phyloP scores from a whole-genome alignment of 2,113 vertebrate genomes.

The Lophochroa leadbeateri region DNA sequence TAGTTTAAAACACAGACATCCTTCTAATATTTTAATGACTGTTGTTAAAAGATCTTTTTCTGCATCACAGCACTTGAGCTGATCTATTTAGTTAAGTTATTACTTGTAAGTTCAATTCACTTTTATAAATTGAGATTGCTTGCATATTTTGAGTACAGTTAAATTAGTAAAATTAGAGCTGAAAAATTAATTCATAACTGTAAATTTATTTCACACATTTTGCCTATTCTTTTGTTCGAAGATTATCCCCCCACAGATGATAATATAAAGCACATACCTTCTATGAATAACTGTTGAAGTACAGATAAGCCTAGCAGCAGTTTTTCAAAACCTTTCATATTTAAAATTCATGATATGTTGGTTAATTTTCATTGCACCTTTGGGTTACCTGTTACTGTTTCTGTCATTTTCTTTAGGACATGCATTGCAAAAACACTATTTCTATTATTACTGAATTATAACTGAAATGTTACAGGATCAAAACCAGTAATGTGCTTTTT shows the following conservation, averaged over 20 bases:
- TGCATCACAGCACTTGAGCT: neutral
- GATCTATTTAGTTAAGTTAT: constrained; percentile 29
- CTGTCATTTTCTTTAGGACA: neutral
- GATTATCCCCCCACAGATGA: neutral
- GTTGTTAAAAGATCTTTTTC: neutral
- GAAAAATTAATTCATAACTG: neutral
- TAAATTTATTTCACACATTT: neutral
- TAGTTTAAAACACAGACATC: neutral
- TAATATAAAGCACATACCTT: neutral
- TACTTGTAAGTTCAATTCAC: neutral
- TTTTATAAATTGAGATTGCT: neutral
- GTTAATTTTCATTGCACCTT: neutral
- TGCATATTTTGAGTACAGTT: neutral
- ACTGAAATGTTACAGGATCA: neutral
- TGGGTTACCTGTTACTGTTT: neutral
- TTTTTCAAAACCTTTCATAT: neutral
- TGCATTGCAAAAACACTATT: neutral
- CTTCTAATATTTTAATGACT: neutral
- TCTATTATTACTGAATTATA: neutral
- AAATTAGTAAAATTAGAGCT: neutral
- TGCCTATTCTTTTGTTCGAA: neutral
- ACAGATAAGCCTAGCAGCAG: neutral
- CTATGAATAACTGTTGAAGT: neutral
- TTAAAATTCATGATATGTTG: neutral
- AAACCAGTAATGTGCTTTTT: neutral